Conservation (phyloP, 2,888 invertebrate genomes). For the Silvanus unidentatus region DNA sequence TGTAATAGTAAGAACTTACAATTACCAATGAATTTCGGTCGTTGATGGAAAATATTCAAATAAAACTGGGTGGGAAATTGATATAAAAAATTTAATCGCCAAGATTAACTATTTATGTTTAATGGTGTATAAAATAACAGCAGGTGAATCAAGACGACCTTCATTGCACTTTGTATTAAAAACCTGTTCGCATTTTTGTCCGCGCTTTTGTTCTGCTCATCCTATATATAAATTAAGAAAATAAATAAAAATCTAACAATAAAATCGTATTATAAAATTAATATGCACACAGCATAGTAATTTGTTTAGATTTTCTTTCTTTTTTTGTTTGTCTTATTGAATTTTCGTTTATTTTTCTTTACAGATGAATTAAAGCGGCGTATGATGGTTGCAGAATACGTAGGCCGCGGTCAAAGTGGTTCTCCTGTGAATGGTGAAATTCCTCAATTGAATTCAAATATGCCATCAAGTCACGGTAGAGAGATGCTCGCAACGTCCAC, state of each 20-base stretch:
- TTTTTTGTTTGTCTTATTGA: background rate
- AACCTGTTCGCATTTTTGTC: slow-evolving; percentile 28
- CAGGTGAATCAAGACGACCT: slow-evolving; percentile 32
- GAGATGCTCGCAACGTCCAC: slow-evolving; percentile 42
- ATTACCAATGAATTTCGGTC: too few relatives aligned
- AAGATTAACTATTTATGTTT: too few relatives aligned
- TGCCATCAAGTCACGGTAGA: slow-evolving; percentile 46
- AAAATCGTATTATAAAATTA: background rate
- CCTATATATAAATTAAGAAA: too few relatives aligned
- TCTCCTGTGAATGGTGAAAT: slow-evolving; percentile 65
- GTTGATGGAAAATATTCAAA: too few relatives aligned
- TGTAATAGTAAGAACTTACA: too few relatives aligned
- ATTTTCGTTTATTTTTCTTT: slow-evolving; percentile 25
- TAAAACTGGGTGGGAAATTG: too few relatives aligned
- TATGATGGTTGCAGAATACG: slow-evolving; percentile 85
- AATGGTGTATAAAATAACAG: slow-evolving; percentile 5
- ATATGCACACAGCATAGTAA: too few relatives aligned
- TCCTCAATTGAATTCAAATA: slow-evolving; percentile 54
- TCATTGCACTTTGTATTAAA: slow-evolving; percentile 28
- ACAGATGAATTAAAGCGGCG: slow-evolving; percentile 53
- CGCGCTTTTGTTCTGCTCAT: background rate
- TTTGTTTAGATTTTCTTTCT: too few relatives aligned
- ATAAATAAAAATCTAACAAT: background rate
- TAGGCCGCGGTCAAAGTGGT: slow-evolving; percentile 68
- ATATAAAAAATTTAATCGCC: too few relatives aligned